A percentile compares a stretch with the other conserved stretches of the same genome.
Evolutionary conservation across 2,888 invertebrate species (phyloP).

Genomic region (Reticulitermes lucifugus): DNA sequence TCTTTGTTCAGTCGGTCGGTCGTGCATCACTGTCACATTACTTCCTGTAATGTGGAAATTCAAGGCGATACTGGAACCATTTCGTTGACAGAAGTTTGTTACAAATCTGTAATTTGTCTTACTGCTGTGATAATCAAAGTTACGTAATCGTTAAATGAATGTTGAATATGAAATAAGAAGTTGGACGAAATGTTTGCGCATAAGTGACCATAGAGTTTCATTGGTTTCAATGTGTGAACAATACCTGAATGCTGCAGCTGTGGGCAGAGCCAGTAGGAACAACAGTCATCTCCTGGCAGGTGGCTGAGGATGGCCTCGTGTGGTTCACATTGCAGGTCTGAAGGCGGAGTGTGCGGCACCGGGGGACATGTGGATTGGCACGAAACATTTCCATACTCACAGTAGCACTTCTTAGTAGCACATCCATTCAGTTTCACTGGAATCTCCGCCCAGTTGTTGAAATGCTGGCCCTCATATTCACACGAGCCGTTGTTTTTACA

Average conservation of each 20-base stretch:
- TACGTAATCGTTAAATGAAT: no score
- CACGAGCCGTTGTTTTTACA: constrained; percentile 89
- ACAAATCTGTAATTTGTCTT: not conserved
- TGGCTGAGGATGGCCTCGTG: constrained; percentile 75
- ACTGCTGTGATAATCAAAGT: no score
- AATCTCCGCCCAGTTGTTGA: constrained; percentile 66
- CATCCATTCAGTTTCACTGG: constrained; percentile 81
- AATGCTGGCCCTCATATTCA: constrained; percentile 73
- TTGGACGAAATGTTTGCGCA: no score
- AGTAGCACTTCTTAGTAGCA: constrained; percentile 85
- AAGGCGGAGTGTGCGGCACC: constrained; percentile 80
- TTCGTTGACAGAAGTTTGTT: not conserved
- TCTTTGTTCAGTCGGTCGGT: constrained; percentile 57
- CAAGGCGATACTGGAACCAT: constrained; percentile 34
- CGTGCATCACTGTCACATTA: constrained; percentile 58
- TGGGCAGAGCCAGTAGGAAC: constrained; percentile 79
- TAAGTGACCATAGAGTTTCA: no score
- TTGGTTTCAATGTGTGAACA: no score
- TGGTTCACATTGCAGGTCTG: constrained; percentile 77
- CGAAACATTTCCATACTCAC: constrained; percentile 87
- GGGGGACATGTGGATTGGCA: constrained; percentile 86
- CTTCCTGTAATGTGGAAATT: constrained; percentile 62
- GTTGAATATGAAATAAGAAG: no score
- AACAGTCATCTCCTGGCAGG: constrained; percentile 83
- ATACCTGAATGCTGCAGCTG: constrained; percentile 40